phyloP scores from a whole-genome alignment of 2,113 vertebrate species.

The Channa argus region DNA sequence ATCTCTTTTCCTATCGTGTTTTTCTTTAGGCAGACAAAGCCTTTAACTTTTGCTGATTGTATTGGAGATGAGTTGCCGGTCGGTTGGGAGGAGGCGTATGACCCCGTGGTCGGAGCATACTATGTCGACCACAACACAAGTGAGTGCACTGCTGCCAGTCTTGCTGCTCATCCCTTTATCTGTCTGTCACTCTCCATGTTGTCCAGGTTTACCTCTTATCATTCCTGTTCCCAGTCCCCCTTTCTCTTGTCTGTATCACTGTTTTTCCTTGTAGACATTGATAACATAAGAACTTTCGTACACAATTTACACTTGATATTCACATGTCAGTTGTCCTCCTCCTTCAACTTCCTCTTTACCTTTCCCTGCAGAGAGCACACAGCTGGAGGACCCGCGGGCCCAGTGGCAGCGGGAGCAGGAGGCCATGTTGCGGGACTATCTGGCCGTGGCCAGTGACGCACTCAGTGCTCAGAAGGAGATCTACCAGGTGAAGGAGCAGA shows the following conservation, averaged over 20 bases:
- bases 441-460: constrained; percentile 92
- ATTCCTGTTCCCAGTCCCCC: too few species aligned
- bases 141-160: constrained; percentile 72
- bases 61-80: constrained; percentile 96
- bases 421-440: constrained; percentile 96
- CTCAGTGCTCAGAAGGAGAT: constrained; percentile 96
- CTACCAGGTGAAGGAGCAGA: constrained; percentile 97
- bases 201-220: too few species aligned
- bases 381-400: constrained; percentile 96
- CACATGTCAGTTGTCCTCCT: too few species aligned
- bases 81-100: constrained; percentile 97
- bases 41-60: constrained; percentile 97
- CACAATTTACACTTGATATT: too few species aligned
- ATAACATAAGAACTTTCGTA: too few species aligned
- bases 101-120: constrained; percentile 93
- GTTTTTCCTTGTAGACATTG: too few species aligned
- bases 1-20: constrained; percentile 48
- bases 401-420: constrained; percentile 97
- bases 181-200: too few species aligned
- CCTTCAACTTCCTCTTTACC: too few species aligned
- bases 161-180: constrained; percentile 9
- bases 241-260: too few species aligned
- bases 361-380: constrained; percentile 85
- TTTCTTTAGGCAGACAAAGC: constrained; percentile 93
- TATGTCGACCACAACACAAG: constrained; percentile 99